These are phyloP conservation scores for Drosophila atripex DNA, from an alignment of 2,888 invertebrate genomes.

Conservation along the genomic window DNA sequence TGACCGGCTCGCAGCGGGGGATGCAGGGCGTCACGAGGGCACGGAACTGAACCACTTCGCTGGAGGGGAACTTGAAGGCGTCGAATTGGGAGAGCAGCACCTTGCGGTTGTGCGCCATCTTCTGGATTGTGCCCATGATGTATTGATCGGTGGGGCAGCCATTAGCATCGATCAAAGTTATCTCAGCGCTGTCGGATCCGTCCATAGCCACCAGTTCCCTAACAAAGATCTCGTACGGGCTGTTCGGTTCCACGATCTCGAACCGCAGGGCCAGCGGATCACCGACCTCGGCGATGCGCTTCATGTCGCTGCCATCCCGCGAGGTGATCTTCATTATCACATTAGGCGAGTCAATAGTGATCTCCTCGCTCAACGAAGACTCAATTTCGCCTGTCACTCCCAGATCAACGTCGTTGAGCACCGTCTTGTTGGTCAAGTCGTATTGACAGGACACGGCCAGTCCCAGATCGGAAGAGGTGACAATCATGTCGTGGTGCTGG, in stretches of 20 bases:
- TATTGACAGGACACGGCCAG: constrained; percentile 97
- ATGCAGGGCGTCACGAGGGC: constrained; percentile 97
- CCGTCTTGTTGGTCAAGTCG: constrained; percentile 96
- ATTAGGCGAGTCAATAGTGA: constrained; percentile 96
- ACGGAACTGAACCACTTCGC: constrained; percentile 97
- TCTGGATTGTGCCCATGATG: constrained; percentile 97
- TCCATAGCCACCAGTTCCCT: constrained; percentile 97
- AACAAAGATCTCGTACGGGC: constrained; percentile 97
- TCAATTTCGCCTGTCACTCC: constrained; percentile 95
- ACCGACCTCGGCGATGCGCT: constrained; percentile 95
- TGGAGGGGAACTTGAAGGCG: constrained; percentile 98
- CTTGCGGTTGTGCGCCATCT: constrained; percentile 92
- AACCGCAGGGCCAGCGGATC: constrained; percentile 95
- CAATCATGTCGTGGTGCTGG: constrained; percentile 97
- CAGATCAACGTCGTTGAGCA: constrained; percentile 95
- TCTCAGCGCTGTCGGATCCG: constrained; percentile 96
- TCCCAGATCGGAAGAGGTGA: constrained; percentile 96
- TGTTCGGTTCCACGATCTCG: constrained; percentile 95
- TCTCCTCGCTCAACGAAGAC: constrained; percentile 94
- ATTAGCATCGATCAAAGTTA: constrained; percentile 94
- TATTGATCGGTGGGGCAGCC: constrained; percentile 97
- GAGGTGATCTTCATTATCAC: constrained; percentile 97
- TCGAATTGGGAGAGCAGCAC: constrained; percentile 95
- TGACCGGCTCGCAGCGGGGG: constrained; percentile 96
- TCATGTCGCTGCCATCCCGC: constrained; percentile 92